Percentiles rank a stretch among this genome's conserved stretches.
Conservation (phyloP, 2,888 invertebrate species). For the Drosophila rellima region DNA sequence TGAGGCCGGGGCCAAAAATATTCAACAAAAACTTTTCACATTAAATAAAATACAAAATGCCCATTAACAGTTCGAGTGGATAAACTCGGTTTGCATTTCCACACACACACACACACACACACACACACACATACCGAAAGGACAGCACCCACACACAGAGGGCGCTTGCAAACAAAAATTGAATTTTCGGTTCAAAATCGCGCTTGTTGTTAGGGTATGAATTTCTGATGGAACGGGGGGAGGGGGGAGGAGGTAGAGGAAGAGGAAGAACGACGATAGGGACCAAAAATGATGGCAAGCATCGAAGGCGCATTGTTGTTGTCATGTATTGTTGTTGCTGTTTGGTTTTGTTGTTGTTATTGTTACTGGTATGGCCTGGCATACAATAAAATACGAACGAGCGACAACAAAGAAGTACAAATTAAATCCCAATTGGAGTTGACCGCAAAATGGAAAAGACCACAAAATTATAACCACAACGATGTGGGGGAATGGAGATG, state of each 20-base stretch:
- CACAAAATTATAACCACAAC: constrained; percentile 83
- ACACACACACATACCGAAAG: constrained; percentile 9
- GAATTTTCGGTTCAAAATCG: constrained; percentile 78
- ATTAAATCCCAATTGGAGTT: constrained; percentile 82
- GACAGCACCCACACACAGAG: constrained; percentile 28
- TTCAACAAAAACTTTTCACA: constrained; percentile 79
- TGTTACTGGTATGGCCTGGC: constrained; percentile 57
- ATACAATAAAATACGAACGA: constrained; percentile 80
- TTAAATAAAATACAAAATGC: constrained; percentile 83
- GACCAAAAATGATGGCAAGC: constrained; percentile 63
- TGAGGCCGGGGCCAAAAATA: constrained; percentile 63
- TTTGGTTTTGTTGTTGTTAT: constrained; percentile 47
- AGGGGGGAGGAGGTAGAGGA: too few species aligned
- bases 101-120: constrained; percentile 27
- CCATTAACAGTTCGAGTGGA: constrained; percentile 83
- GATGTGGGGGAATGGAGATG: constrained; percentile 48
- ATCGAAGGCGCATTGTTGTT: constrained; percentile 72
- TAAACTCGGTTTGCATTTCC: constrained; percentile 77
- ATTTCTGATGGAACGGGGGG: not conserved
- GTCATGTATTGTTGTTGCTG: constrained; percentile 52
- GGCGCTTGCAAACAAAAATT: constrained; percentile 69
- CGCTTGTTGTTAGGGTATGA: constrained; percentile 51
- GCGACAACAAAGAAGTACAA: constrained; percentile 82
- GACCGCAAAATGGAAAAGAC: constrained; percentile 80
- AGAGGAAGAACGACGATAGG: not conserved